Base-by-base conservation (phyloP, 2,888 invertebrate genomes). In the Ditula angustiorana region DNA sequence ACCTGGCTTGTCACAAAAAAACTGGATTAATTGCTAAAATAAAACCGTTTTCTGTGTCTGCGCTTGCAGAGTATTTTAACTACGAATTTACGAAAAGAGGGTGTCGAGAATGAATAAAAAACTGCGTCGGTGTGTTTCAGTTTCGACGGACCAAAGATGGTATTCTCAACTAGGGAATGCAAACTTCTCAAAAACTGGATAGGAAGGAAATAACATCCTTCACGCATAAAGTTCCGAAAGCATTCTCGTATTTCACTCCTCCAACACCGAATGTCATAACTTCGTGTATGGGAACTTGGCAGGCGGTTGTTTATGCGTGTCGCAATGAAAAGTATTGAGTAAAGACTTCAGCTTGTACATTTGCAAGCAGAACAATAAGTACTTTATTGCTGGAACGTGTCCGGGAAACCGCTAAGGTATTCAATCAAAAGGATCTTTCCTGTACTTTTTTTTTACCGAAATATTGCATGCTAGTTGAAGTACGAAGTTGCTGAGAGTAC, bases 191-290 rank as follows among this genome's bases (percentile, higher is more conserved):
- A 41, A 19, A 19, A 41, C 41, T 41, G 8, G 41, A 41, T 41
- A 41, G 41, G n/a, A n/a, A 41, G 35, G 13, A 13, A 13, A 35
- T 10, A 35, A 35, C 35, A 35, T 41, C 8, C 11, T 33, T 19
- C 41, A 41, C 41, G 41, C 41, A 19, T 41, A 41, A 41, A 41
- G 19, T 41, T 41, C 16, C 19, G 19, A 41, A 41, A 41, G 41
- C 41, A 41, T 41, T 41, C 41, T 19, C 16, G 16, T 41, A 41
- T 41, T 41, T 41, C 41, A 41, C 3, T 41, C 41, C 16, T 19
- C n/a, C n/a, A n/a, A 10, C 7, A 19, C 41, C 19, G 30, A 37
- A 41, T 41, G 41, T 41, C 41, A 41, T 41, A 41, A 41, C 19
- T 41, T 41, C 10, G n/a, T n/a, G n/a, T n/a, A n/a, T n/a, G n/a